Base-by-base conservation (phyloP, 2,797 vertebrate genomes). In the Sebastes oblongus region DNA sequence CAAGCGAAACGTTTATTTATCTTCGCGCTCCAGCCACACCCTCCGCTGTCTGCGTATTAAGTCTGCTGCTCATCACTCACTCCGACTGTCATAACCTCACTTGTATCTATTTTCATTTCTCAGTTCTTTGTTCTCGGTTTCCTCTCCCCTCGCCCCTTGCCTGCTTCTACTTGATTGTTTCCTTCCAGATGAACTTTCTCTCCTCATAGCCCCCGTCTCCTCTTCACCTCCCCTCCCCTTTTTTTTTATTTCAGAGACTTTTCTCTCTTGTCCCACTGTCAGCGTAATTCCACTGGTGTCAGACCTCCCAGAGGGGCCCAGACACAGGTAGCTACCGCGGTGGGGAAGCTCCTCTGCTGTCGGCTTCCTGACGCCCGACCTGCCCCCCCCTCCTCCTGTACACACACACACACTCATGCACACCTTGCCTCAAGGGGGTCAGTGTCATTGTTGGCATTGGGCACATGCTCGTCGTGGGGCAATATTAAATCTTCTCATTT, bases 401-500 rank as follows among this genome's bases (percentile, higher is more conserved):
- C 36, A 36, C 56, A n/a, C 29, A 42, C 80, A 14, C 75, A 13
- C 30, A 4, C 75, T 10, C 62, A 4, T 18, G 7, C 66, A 87
- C 89, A 81, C 85, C 82, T 87, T 83, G 86, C 92, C 93, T 88
- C 73, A 86, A 90, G 92, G 93, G 93, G 94, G 93, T 94, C 94
- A 93, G 89, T 88, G 90, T 94, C 95, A 93, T 92, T 93, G 94
- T 94, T 94, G 92, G 95, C 88, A 89, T 93, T 94, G 94, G 94
- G 93, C 93, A 92, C 90, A 88, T 90, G 89, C 92, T 94, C 91
- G 84, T 92, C 87, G 83, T 80, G 60, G 89, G 78, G 90, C 94
- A 91, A 95, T 95, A 95, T 95, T 92, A 95, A 95, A 95, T 95
- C 94, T 94, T 94, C 94, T 94, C 93, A 95, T 95, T 96, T 92